Evolutionary conservation across 1,140 invertebrate genomes (phyloP).

Genomic region (Drosophila repletoides): DNA sequence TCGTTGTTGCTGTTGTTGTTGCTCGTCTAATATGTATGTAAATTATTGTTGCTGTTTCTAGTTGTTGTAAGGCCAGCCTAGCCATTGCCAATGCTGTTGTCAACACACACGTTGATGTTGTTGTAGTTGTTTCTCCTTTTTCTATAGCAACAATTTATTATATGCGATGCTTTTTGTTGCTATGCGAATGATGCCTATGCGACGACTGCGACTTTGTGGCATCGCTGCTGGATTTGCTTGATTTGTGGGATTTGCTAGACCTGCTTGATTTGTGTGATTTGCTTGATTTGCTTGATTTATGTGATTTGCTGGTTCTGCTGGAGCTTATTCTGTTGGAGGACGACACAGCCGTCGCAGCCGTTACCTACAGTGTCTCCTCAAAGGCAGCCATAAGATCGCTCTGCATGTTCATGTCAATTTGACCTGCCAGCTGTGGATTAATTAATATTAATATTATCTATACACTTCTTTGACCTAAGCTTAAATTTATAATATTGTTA

Average conservation of each 20-base stretch:
- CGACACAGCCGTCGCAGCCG: slow-evolving; percentile 42
- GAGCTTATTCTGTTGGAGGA: slow-evolving; percentile 17
- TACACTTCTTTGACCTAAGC: background rate
- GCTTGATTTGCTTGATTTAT: slow-evolving; percentile 5
- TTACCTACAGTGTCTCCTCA: slow-evolving; percentile 93
- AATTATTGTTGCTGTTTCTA: background rate
- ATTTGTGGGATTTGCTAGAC: background rate
- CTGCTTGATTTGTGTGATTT: background rate
- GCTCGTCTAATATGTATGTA: slow-evolving; percentile 7
- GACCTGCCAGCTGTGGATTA: slow-evolving; percentile 92
- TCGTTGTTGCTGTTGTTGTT: slow-evolving; percentile 20
- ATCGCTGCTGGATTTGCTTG: background rate
- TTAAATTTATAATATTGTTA: background rate
- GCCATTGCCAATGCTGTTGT: slow-evolving; percentile 6
- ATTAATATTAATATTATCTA: background rate
- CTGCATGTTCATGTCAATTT: slow-evolving; percentile 99
- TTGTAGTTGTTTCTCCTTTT: background rate
- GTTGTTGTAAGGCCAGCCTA: background rate
- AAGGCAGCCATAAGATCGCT: slow-evolving; percentile 99
- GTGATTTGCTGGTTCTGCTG: slow-evolving; percentile 2
- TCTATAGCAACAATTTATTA: background rate
- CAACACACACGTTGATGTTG: background rate
- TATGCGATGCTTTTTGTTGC: slow-evolving; percentile 16
- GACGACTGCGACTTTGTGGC: slow-evolving; percentile 6
- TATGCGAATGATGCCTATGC: slow-evolving; percentile 6